Evolutionary conservation across 2,888 invertebrate genomes (phyloP).

Genomic region (Elmis aenea): DNA sequence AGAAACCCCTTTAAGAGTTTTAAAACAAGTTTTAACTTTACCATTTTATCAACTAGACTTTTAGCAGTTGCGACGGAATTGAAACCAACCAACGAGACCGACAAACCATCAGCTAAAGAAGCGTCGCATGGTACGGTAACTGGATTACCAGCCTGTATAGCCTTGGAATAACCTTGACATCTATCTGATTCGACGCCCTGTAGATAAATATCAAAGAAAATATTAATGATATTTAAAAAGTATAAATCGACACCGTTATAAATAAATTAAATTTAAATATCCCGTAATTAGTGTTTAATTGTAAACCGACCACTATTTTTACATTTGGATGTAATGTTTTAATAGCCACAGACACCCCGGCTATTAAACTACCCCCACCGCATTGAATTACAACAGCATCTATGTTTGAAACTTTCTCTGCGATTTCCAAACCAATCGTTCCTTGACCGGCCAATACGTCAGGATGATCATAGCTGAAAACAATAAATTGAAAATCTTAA

Average conservation of each 20-base stretch:
- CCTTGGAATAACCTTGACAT: constrained; percentile 75
- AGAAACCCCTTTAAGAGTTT: too few species aligned
- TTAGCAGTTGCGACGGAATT: constrained; percentile 76
- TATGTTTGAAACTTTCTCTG: constrained; percentile 81
- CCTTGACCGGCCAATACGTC: constrained; percentile 95
- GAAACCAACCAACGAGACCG: constrained; percentile 81
- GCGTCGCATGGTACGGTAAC: constrained; percentile 62
- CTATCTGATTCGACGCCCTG: constrained; percentile 84
- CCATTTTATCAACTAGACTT: constrained; percentile 70
- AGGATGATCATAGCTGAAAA: constrained; percentile 83
- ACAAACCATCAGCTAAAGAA: constrained; percentile 83
- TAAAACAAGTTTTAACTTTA: constrained; percentile 30
- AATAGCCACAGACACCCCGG: constrained; percentile 84
- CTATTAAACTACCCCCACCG: constrained; percentile 90
- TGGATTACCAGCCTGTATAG: constrained; percentile 66
- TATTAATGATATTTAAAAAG: too few species aligned
- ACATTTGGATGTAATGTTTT: constrained; percentile 80
- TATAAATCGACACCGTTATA: too few species aligned
- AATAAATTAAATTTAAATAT: too few species aligned
- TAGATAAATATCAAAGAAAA: constrained; percentile 1
- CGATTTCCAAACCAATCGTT: constrained; percentile 86
- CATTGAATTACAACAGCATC: constrained; percentile 90
- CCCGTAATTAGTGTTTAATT: too few species aligned
- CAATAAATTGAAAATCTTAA: constrained; percentile 1
- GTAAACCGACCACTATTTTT: constrained; percentile 78